Evolutionary conservation across 1,140 invertebrate species (phyloP), one percentile per base, ranked within the genome.

Genomic region (Calycopis cecrops): DNA sequence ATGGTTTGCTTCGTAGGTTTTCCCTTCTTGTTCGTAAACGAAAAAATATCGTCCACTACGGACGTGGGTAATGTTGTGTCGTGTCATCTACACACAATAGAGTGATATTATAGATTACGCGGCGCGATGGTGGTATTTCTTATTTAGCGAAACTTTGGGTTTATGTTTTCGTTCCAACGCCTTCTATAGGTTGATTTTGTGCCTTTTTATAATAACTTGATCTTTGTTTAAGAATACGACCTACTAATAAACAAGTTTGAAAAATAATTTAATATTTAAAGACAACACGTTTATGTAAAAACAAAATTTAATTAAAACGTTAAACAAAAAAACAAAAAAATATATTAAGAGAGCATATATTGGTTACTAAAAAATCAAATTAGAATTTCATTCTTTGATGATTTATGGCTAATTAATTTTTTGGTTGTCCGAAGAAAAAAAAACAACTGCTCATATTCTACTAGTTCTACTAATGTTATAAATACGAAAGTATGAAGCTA

Each of bases 61-160:
- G 62, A 61, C 65, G 67, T 40, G 63, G 67, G 37, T 64, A 71
- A 65, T 53, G 59, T 44, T 56, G 48, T 57, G 52, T 52, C 38
- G 54, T 56, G 57, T 48, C 60, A 53, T 69, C 55, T 54, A 55
- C 53, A 40, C 56, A 63, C 60, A 58, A 63, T 60, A 62, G 60
- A 61, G 63, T 62, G 64, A 64, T 52, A 57, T 56, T 64, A 62
- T 54, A 50, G 66, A 44, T 57, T 42, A 60, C 52, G 57, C 63
- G 57, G 71, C 21, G 21, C 69, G 52, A 63, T 60, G 61, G 60
- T 60, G 71, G 75, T 75, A 75, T 82, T 79, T 76, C 76, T 79
- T 74, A 81, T 73, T 79, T 75, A 73, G 70, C 65, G 59, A 71
- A 57, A 66, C 40, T 44, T 44, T 16, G 14, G 14, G 9, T 16